These are phyloP conservation scores for Rhinophrynus dorsalis DNA, from an alignment of 2,797 vertebrate genomes.

Conservation along the genomic window DNA sequence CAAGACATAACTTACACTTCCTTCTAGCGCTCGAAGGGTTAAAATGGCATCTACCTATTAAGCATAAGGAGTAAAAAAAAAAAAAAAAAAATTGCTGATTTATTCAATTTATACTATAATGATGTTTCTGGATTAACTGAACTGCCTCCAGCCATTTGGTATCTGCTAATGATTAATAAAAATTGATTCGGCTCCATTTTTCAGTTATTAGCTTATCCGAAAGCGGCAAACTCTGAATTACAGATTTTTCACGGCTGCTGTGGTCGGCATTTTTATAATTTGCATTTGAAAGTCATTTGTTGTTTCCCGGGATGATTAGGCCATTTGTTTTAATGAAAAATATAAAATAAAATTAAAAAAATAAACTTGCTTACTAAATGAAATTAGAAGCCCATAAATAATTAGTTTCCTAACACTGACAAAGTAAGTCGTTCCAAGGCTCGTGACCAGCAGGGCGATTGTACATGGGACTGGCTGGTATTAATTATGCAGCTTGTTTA, in stretches of 20 bases:
- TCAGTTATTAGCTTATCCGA: constrained; percentile 14
- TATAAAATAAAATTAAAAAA: constrained; percentile 5
- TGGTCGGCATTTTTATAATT: constrained; percentile 13
- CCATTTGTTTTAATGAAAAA: constrained; percentile 39
- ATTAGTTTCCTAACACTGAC: constrained; percentile 3
- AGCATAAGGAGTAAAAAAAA: background rate
- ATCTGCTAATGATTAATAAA: constrained; percentile 24
- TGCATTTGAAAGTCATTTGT: constrained; percentile 24
- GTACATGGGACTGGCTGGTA: background rate
- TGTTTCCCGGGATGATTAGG: constrained; percentile 16
- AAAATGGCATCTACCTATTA: too few relatives aligned
- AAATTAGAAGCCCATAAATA: constrained; percentile 17
- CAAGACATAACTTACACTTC: too few relatives aligned
- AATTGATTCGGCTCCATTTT: constrained; percentile 17
- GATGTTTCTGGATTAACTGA: constrained; percentile 5
- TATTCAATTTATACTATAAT: constrained; percentile 3
- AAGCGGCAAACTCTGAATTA: background rate
- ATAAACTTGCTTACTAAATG: constrained; percentile 14
- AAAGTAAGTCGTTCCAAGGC: background rate
- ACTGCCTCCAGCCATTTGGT: background rate
- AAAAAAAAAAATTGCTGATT: constrained; percentile 9
- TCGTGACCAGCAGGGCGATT: background rate
- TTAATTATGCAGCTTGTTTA: background rate
- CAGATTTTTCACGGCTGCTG: background rate
- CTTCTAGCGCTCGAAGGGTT: too few relatives aligned